These are phyloP conservation scores for Dicentrarchus labrax DNA, from an alignment of 2,113 vertebrate genomes.

Conservation along the genomic window DNA sequence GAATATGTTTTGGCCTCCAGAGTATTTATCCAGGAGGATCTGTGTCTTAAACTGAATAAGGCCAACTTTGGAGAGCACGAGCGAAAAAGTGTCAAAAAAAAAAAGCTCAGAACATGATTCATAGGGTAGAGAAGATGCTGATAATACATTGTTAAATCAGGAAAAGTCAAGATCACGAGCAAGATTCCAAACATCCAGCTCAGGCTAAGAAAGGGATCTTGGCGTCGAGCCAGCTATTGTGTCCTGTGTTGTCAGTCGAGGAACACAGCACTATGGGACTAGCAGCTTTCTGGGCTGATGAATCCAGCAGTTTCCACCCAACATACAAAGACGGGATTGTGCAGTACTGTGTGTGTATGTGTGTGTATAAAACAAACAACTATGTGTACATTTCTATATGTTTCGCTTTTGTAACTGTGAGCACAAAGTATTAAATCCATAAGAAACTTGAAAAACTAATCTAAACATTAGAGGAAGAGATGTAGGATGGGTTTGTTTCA, in stretches of 20 bases:
- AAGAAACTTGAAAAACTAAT: no score
- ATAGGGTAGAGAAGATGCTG: background rate
- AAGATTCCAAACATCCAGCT: conserved; percentile 5
- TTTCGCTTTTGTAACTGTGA: background rate
- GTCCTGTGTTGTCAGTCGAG: conserved; percentile 27
- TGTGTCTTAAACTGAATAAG: background rate
- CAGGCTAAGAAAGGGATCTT: conserved; percentile 1
- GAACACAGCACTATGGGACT: conserved; percentile 24
- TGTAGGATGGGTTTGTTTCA: background rate
- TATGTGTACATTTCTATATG: background rate
- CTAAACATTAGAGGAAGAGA: background rate
- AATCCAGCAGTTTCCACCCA: conserved; percentile 53
- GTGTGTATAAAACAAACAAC: background rate
- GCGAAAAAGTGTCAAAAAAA: background rate
- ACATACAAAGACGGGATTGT: conserved; percentile 64
- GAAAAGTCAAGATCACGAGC: background rate
- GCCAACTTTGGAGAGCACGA: background rate
- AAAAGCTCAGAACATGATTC: background rate
- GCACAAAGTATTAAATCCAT: background rate
- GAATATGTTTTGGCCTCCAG: background rate
- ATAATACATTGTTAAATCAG: background rate
- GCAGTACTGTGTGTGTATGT: background rate
- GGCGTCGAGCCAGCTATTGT: conserved; percentile 35
- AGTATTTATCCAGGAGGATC: background rate
- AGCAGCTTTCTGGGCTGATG: conserved; percentile 40